phyloP scores from a whole-genome alignment of 2,797 vertebrate genomes.

The Paguma larvata region DNA sequence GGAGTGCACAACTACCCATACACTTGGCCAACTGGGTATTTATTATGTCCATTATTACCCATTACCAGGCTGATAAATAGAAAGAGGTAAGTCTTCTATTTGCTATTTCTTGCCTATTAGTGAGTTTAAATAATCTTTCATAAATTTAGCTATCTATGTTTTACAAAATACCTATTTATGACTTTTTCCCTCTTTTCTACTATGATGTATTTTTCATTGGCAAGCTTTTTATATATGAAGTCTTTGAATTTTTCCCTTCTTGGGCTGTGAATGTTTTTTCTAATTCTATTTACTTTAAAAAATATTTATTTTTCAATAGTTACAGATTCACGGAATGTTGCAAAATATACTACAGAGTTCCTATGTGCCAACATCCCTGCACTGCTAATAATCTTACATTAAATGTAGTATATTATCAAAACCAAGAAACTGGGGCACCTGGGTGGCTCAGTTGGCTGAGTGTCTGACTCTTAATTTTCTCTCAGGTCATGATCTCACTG shows the following conservation, averaged over 20 bases:
- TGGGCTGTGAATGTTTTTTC: not conserved
- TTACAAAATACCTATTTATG: not conserved
- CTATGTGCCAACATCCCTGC: not conserved
- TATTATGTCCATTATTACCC: not conserved
- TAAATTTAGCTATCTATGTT: not conserved
- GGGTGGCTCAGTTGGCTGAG: no score
- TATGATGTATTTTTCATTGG: not conserved
- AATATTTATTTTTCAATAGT: conserved; percentile 15
- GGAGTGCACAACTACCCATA: not conserved
- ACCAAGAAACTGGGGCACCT: not conserved
- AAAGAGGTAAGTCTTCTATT: not conserved
- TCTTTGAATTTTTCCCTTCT: not conserved
- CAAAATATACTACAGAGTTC: not conserved
- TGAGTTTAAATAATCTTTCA: not conserved
- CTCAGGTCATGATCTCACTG: no score
- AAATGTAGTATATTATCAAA: not conserved
- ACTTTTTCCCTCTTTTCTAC: conserved; percentile 4
- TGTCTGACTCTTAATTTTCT: no score
- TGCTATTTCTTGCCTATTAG: not conserved
- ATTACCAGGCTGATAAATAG: not conserved
- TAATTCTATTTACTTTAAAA: conserved; percentile 3
- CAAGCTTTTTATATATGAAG: not conserved
- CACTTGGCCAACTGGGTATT: not conserved
- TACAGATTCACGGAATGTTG: not conserved
- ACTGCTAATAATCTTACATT: not conserved